These are phyloP conservation scores for Coelopa frigida DNA, from an alignment of 1,140 invertebrate species.

Conservation along the genomic window DNA sequence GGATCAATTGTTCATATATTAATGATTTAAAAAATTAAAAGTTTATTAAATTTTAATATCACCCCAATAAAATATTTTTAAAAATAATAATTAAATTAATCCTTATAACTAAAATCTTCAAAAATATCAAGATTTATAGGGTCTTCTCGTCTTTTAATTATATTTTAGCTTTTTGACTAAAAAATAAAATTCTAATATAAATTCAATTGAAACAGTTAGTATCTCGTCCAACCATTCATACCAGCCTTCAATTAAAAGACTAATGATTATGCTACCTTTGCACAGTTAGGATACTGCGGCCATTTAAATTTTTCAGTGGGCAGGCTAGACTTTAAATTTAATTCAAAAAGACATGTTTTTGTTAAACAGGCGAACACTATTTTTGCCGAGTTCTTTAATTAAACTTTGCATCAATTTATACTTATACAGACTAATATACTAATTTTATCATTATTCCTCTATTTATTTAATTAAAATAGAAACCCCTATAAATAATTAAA, in stretches of 20 bases:
- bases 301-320: constrained; percentile 46
- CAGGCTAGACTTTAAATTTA: constrained; percentile 57
- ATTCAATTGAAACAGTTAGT: no score
- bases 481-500: constrained; percentile 46
- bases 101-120: no score
- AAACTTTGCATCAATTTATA: constrained; percentile 41
- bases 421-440: constrained; percentile 45
- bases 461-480: constrained; percentile 39
- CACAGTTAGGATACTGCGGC: constrained; percentile 54
- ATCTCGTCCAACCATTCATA: no score
- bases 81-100: not conserved
- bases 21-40: no score
- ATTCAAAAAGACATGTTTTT: constrained; percentile 63
- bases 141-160: no score
- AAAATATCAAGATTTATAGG: no score
- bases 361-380: constrained; percentile 61
- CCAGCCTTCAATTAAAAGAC: not conserved
- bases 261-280: constrained; percentile 48
- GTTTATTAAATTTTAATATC: no score
- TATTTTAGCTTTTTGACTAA: no score
- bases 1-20: no score
- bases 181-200: no score
- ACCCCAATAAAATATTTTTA: no score
- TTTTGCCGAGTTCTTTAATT: constrained; percentile 57
- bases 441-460: constrained; percentile 50